Evolutionary conservation across 2,888 invertebrate species (phyloP), one percentile per base, ranked within the genome.

Genomic region (Nomada goodeniana): DNA sequence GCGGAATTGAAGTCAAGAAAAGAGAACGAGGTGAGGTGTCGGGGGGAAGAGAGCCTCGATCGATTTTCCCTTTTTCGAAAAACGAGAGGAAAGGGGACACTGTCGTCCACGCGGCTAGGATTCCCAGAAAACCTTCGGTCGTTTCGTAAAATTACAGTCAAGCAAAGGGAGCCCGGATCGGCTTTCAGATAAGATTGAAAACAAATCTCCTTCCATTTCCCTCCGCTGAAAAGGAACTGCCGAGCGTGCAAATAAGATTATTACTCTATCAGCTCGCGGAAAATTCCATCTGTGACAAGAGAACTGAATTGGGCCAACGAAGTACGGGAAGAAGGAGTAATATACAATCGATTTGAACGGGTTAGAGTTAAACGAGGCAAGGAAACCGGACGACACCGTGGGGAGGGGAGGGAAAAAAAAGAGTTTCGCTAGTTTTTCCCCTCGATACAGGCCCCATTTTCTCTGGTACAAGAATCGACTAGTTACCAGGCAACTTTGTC

Each of bases 21-120:
- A 36, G 47, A 50, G 57, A 50, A 57, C 65, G 20, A 65, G 65
- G 65, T 36, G 57, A 65, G 47, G 20, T 0, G 13, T 29, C 44
- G 20, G 4, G 18, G 23, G 47, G 29, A 47, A 20, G n/a, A 29
- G 18, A 73, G 36, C 57, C 73, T 73, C 47, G 73, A 20, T 65
- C 65, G 73, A 73, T 57, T 73, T 65, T 73, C 65, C 42, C 47
- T 65, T 73, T 65, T 47, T 50, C 36, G 57, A 57, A 57, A 61
- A 26, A 5, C 7, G 36, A 36, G 5, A 36, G 57, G 47, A 57
- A 26, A 23, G 11, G 36, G 36, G 10, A 23, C 7, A 9, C n/a
- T 13, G n/a, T 2, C 44, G 47, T 23, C 7, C 10, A 13, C 18
- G 4, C 15, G 23, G 23, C 23, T 29, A n/a, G 29, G 20, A 47